Evolutionary conservation across 2,888 invertebrate genomes (phyloP).

Genomic region (Agonopterix arenella): DNA sequence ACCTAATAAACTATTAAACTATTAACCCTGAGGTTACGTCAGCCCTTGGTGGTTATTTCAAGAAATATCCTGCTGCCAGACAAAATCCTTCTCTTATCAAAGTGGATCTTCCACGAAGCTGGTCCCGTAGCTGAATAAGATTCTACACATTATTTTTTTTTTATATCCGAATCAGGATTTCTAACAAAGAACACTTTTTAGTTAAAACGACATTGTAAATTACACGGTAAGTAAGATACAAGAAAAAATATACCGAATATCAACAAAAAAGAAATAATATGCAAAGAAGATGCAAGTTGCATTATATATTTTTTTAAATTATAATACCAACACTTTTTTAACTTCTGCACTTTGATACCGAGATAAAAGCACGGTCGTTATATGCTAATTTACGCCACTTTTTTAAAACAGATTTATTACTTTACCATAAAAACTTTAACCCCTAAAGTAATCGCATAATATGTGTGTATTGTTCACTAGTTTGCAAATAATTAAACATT

Average conservation of each 20-base stretch:
- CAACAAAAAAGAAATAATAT: constrained; percentile 9
- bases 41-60: too few relatives aligned
- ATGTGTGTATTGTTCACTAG: too few relatives aligned
- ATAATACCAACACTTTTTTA: constrained; percentile 12
- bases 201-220: constrained; percentile 35
- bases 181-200: background rate
- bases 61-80: too few relatives aligned
- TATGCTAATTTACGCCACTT: constrained; percentile 42
- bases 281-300: constrained; percentile 3
- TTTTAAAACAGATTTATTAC: background rate
- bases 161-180: background rate
- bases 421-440: background rate
- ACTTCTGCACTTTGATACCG: constrained; percentile 35
- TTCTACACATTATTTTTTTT: too few relatives aligned
- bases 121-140: too few relatives aligned
- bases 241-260: constrained; percentile 9
- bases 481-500: too few relatives aligned
- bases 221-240: constrained; percentile 43
- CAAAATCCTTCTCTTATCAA: too few relatives aligned
- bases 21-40: too few relatives aligned
- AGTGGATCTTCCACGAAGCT: too few relatives aligned
- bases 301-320: background rate
- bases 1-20: too few relatives aligned
- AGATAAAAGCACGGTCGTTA: constrained; percentile 44
- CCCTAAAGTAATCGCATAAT: too few relatives aligned